Evolutionary conservation across 2,113 vertebrate genomes (phyloP), one percentile per base, ranked within the genome.

Genomic region (Gavialis gangeticus): DNA sequence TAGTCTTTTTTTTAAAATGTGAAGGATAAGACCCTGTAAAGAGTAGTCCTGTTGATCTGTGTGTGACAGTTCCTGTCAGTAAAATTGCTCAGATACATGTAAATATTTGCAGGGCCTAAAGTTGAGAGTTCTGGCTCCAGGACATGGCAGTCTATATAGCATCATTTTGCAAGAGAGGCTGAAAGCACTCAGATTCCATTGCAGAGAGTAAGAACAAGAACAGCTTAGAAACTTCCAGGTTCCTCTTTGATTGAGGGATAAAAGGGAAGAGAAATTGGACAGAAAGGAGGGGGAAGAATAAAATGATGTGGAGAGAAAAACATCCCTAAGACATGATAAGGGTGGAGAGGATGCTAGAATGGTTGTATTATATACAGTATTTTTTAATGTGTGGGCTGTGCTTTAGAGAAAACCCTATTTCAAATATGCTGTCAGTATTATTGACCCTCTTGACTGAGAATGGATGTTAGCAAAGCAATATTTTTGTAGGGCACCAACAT

Each of bases 171-270:
- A 1, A 84, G 76, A 60, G 84, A 71, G 46, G 10, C 17, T 71
- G 14, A 15, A 83, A 18, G 0, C 17, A 11, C 16, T 57, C 2
- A 1, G 22, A 0, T 84, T 17, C n/a, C 0, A 1, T 12, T 10
- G 18, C 0, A 5, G 37, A 10, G 18, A 1, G 3, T 77, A 64
- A 5, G 75, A 75, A 14, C 6, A 1, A 21, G 62, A 66, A 60
- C 63, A 0, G 8, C 5, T 30, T 85, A 75, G 30, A 85, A 82
- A 73, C 7, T 57, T 19, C 0, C 0, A 5, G 9, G 46, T 46
- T 46, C 46, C 46, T 1, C 17, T 27, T 14, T 55, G 9, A 46
- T 56, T 54, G 66, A n/a, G 17, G 1, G 3, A 21, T 78, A 3
- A 0, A 54, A 12, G 13, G 57, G 15, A 77, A 84, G 16, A 19